Conservation (phyloP, 2,113 vertebrate genomes). For the Caranx melampygus region DNA sequence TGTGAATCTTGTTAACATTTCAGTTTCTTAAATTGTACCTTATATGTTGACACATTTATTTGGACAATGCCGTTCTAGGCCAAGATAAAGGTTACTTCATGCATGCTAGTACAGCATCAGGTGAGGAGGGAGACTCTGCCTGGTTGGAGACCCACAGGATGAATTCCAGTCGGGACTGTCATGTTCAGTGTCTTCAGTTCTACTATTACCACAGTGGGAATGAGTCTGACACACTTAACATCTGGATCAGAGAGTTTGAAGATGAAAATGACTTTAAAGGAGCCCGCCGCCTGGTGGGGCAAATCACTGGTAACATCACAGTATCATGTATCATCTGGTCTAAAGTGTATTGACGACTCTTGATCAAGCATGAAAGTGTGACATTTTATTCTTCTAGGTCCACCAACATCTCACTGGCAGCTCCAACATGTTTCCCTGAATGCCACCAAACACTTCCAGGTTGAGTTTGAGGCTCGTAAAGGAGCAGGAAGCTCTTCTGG, state of each 20-base stretch:
- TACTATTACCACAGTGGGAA: slow-evolving; percentile 86
- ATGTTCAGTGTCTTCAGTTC: slow-evolving; percentile 89
- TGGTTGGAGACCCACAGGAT: slow-evolving; percentile 83
- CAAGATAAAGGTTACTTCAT: slow-evolving; percentile 77
- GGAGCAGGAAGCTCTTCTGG: slow-evolving; percentile 79
- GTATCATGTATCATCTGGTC: background rate
- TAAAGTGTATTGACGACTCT: background rate
- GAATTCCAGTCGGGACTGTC: slow-evolving; percentile 75
- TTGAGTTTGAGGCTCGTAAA: slow-evolving; percentile 84
- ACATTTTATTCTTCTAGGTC: slow-evolving; percentile 33
- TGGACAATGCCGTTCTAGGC: background rate
- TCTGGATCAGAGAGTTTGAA: slow-evolving; percentile 84
- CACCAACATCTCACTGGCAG: slow-evolving; percentile 82
- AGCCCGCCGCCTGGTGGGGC: slow-evolving; percentile 63
- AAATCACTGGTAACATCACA: slow-evolving; percentile 80
- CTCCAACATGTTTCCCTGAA: slow-evolving; percentile 80
- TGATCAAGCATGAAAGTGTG: background rate
- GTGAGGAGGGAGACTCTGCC: slow-evolving; percentile 67
- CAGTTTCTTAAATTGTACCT: too few relatives aligned
- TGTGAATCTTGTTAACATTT: background rate
- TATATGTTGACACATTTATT: background rate
- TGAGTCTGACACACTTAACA: slow-evolving; percentile 74
- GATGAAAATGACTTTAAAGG: slow-evolving; percentile 36
- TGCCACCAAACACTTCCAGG: slow-evolving; percentile 80
- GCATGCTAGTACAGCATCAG: slow-evolving; percentile 80